Evolutionary conservation across 2,113 vertebrate species (phyloP), one percentile per base, ranked within the genome.

Genomic region (Lathamus discolor): DNA sequence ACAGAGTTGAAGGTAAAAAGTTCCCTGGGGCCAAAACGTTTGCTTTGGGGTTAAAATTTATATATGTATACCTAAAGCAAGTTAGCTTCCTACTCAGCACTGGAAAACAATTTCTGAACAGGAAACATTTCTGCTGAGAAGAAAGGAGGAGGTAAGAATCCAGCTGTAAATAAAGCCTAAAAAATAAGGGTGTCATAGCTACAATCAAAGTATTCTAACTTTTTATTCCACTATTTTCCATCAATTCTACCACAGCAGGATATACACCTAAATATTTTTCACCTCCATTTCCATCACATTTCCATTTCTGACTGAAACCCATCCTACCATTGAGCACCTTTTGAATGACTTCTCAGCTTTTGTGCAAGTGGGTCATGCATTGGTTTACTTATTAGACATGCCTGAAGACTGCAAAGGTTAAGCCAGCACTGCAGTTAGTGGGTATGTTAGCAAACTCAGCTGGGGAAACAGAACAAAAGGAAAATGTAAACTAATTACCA

Each of bases 141-240:
- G 33, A 74, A 54, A 27, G 6, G 16, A 43, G 5, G 13, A 8
- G 10, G 33, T 51, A 78, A 86, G 27, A 63, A 72, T n/a, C 54
- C 41, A 63, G 29, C 43, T 63, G 16, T 15, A 88, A 78, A 88
- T 27, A 74, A 67, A 79, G 13, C 23, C 46, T 24, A 35, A 59
- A 24, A 59, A 48, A 52, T 63, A 52, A 37, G 7, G 33, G 10
- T 9, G 7, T 44, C 54, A 62, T 0, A 0, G 67, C 35, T 67
- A 59, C 7, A 61, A 57, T 17, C 14, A 19, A 63, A 83, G 5
- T 35, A 74, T 31, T 88, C 75, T 24, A 83, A 33, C 20, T 51
- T 22, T 46, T 93, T 57, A 33, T 83, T 88, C 29, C 25, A 39
- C 13, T 61, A 24, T 37, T 83, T 77, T 46, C 59, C 4, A 61